phyloP scores from a whole-genome alignment of 2,797 vertebrate species.

The Acestrorhynchus altus region DNA sequence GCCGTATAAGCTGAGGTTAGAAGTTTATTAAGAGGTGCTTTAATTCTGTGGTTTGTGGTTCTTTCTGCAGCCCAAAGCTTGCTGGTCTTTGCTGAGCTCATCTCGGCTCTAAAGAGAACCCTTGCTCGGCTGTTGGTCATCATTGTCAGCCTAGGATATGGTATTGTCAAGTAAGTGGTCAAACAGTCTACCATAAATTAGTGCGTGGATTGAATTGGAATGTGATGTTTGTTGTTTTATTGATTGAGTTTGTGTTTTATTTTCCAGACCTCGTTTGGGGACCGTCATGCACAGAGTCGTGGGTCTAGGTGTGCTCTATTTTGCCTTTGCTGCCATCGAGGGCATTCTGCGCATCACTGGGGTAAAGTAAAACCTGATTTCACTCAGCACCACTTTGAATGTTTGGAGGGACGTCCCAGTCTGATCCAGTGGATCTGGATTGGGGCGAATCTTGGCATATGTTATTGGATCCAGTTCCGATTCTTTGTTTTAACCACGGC shows the following conservation, averaged over 20 bases:
- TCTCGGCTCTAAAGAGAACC: constrained; percentile 87
- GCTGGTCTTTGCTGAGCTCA: constrained; percentile 85
- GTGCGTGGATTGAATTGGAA: neutral
- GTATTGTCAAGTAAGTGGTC: constrained; percentile 88
- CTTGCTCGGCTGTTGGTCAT: constrained; percentile 88
- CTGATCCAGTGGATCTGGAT: neutral
- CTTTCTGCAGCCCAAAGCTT: constrained; percentile 76
- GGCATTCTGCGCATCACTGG: constrained; percentile 85
- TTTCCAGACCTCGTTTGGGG: constrained; percentile 83
- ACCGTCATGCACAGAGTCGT: constrained; percentile 89
- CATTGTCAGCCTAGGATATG: constrained; percentile 89
- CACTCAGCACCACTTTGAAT: neutral
- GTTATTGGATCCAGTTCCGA: too few species aligned
- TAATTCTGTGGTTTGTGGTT: neutral
- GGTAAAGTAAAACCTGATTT: constrained; percentile 73
- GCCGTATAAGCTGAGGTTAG: too few species aligned
- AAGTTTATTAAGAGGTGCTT: neutral
- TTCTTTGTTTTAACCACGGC: too few species aligned
- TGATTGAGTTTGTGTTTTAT: constrained; percentile 8
- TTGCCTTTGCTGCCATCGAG: constrained; percentile 84
- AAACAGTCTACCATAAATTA: neutral
- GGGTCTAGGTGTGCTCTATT: constrained; percentile 85
- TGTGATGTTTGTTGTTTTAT: neutral
- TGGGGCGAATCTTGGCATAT: too few species aligned
- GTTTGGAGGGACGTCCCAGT: neutral